Base-by-base conservation (phyloP, 2,113 vertebrate genomes). In the Arenaria interpres region DNA sequence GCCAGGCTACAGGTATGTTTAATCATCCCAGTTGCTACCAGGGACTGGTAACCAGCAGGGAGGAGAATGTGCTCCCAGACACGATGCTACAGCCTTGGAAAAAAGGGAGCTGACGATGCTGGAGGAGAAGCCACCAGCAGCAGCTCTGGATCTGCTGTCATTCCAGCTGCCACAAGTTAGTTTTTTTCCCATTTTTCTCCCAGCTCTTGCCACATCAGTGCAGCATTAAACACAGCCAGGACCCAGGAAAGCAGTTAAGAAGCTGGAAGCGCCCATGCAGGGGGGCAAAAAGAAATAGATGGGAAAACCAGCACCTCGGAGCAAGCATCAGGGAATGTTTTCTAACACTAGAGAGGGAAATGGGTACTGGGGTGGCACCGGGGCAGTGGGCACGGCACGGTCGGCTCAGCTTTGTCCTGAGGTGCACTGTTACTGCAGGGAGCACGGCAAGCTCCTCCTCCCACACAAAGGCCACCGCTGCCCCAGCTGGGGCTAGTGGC, bases 401-500 rank as follows among this genome's bases (percentile, higher is more conserved):
- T 32, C 4, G 1, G 50, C 15, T 72, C 73, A 37, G 45, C 76
- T 37, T 27, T 35, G 62, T 19, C 54, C 54, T 28, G 62, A 46
- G 1, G 3, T 1, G 8, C 24, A 22, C 28, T 5, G 2, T 23
- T 32, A 33, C 67, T 3, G 28, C 45, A 23, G 46, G 32, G 18
- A 59, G n/a, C 41, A 18, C 5, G 1, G 28, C 3, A 5, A 74
- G 62, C 56, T 63, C 23, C 6, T 63, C 68, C 68, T 30, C 5
- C 0, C 3, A 10, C 18, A 39, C n/a, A 16, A 25, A 60, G 73
- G 21, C 72, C 59, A 46, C 24, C 1, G 1, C 66, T 28, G 59
- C 30, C 21, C 57, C 41, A 23, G 30, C 25, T 12, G 53, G 51
- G 50, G 32, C 20, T 45, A 54, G 39, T 3, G 5, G 23, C 57